Percentiles rank a stretch among this genome's conserved stretches.
Evolutionary conservation across 2,888 invertebrate species (phyloP).

Genomic region (Harpalus rufipes): DNA sequence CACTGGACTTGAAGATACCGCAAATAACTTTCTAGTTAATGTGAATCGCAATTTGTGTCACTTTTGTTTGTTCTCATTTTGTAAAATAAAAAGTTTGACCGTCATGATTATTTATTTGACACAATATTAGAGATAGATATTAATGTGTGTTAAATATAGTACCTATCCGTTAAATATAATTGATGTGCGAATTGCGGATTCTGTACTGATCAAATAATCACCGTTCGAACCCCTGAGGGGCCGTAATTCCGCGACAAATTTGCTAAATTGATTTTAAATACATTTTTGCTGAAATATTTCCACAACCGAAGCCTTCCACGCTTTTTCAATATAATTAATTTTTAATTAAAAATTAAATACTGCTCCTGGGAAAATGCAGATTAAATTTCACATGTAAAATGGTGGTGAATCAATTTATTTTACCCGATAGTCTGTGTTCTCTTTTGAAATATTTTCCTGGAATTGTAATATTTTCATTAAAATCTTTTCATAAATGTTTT

Average conservation of each 20-base stretch:
- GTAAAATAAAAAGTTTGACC: conserved; percentile 16
- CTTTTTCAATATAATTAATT: conserved; percentile 52
- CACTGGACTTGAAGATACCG: conserved; percentile 30
- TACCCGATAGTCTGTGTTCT: background rate
- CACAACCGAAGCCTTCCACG: conserved; percentile 20
- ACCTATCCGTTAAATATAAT: conserved; percentile 34
- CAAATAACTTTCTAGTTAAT: conserved; percentile 46
- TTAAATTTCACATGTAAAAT: conserved; percentile 33
- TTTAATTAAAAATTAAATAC: conserved; percentile 58
- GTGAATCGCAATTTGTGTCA: conserved; percentile 40
- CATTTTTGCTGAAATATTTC: conserved; percentile 17
- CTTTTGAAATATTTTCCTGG: background rate
- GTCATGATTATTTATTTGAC: conserved; percentile 33
- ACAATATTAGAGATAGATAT: conserved; percentile 40
- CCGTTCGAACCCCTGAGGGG: background rate
- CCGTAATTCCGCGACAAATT: background rate
- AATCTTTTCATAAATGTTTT: background rate
- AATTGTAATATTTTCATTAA: conserved; percentile 1
- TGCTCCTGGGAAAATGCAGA: conserved; percentile 8
- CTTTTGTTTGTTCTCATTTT: conserved; percentile 32
- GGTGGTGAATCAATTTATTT: background rate
- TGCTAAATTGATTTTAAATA: conserved; percentile 30
- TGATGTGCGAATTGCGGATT: background rate
- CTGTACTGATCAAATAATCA: conserved; percentile 30
- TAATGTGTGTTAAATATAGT: conserved; percentile 52